A percentile compares a stretch with the other conserved stretches of the same genome.
phyloP scores from a whole-genome alignment of 2,888 invertebrate genomes.

The Deilephila porcellus region DNA sequence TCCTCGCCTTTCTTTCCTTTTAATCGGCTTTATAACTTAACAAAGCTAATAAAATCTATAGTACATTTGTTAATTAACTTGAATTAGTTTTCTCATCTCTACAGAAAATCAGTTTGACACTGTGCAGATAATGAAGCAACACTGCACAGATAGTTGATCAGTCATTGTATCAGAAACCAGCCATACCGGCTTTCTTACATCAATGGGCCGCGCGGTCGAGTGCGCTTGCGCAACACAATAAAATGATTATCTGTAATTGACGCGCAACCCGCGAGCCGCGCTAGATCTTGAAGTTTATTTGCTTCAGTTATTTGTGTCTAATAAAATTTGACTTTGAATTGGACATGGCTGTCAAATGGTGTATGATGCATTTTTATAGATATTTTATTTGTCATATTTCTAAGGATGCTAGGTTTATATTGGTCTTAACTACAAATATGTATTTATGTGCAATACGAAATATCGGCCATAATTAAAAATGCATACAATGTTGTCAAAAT shows the following conservation, averaged over 20 bases:
- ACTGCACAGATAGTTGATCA: conserved; percentile 26
- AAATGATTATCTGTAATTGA: conserved; percentile 52
- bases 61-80: no score
- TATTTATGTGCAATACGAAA: no score
- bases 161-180: conserved; percentile 37
- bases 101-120: background rate
- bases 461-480: no score
- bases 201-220: conserved; percentile 38
- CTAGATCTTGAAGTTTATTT: conserved; percentile 28
- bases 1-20: no score
- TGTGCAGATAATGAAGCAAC: background rate
- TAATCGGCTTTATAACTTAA: no score
- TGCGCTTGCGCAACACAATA: conserved; percentile 54
- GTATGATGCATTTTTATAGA: background rate
- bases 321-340: background rate
- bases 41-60: background rate
- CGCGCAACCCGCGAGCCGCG: conserved; percentile 38
- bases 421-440: no score
- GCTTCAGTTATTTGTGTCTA: conserved; percentile 7
- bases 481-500: no score
- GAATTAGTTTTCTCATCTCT: background rate
- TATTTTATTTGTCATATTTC: background rate
- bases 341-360: no score
- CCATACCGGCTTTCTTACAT: conserved; percentile 51
- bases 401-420: no score